phyloP scores from a whole-genome alignment of 2,113 vertebrate species.

The Pelecanoides urinatrix region DNA sequence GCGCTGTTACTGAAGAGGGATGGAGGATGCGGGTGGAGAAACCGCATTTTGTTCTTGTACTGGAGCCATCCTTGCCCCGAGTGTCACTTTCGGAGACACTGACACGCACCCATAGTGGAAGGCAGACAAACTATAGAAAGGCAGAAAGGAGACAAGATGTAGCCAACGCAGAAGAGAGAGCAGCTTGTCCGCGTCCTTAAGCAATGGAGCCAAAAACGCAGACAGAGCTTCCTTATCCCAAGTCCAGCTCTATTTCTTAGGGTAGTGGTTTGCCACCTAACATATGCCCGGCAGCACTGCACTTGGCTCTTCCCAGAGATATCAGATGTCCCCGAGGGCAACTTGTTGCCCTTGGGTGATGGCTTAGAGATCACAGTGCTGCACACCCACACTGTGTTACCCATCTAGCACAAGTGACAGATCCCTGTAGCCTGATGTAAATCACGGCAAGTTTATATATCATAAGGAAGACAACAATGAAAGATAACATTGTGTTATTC shows the following conservation, averaged over 20 bases:
- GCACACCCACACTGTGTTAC: background rate
- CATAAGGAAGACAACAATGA: background rate
- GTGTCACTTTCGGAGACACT: background rate
- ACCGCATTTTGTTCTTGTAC: rapidly evolving
- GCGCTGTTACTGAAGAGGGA: too few species aligned
- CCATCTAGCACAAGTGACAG: rapidly evolving
- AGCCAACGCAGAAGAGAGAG: background rate
- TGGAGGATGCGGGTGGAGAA: background rate
- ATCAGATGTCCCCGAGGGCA: rapidly evolving
- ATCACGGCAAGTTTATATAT: background rate
- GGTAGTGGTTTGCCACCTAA: background rate
- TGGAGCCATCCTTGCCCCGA: rapidly evolving
- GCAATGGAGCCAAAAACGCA: rapidly evolving
- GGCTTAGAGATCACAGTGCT: background rate
- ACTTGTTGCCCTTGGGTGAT: background rate
- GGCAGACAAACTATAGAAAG: background rate
- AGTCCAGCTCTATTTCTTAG: background rate
- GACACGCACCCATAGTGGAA: rapidly evolving
- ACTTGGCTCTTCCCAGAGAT: background rate
- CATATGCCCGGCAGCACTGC: rapidly evolving
- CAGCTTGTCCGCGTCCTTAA: rapidly evolving
- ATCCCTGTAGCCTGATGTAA: background rate
- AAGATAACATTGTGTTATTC: background rate
- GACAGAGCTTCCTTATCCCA: background rate
- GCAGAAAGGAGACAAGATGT: background rate